Conservation (phyloP, 2,797 vertebrate species). For the Oophaga sylvatica region DNA sequence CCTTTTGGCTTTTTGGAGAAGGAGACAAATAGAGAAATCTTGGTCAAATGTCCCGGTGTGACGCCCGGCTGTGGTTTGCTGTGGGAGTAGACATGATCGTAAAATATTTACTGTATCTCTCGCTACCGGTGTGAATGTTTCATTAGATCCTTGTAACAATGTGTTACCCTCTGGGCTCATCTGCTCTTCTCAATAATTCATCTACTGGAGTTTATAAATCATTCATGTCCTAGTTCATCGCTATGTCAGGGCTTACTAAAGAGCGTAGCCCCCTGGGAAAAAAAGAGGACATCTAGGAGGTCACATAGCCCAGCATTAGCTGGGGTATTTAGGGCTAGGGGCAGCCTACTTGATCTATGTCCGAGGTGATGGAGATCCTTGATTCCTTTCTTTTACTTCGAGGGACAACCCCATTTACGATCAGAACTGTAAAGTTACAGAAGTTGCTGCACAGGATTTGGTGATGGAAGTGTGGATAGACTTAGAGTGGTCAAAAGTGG, state of each 20-base stretch:
- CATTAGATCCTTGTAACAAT: slow-evolving; percentile 45
- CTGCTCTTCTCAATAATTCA: slow-evolving; percentile 45
- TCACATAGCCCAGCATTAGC: too few relatives aligned
- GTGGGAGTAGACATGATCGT: background rate
- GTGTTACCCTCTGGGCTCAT: slow-evolving; percentile 45
- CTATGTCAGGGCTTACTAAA: background rate
- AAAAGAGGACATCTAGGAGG: background rate
- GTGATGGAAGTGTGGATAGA: too few relatives aligned
- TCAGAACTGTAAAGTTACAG: too few relatives aligned
- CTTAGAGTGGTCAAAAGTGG: too few relatives aligned
- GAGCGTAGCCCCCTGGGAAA: background rate
- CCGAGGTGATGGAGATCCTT: too few relatives aligned
- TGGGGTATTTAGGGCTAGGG: too few relatives aligned
- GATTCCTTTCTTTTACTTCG: too few relatives aligned
- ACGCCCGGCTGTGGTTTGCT: background rate
- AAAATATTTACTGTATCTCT: slow-evolving; percentile 48
- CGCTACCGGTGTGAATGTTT: slow-evolving; percentile 51
- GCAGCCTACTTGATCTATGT: too few relatives aligned
- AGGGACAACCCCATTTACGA: too few relatives aligned
- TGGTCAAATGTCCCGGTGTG: background rate
- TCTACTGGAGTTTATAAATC: background rate
- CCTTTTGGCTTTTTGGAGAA: background rate
- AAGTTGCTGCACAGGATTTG: too few relatives aligned
- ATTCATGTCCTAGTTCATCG: slow-evolving; percentile 14
- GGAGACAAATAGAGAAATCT: background rate